phyloP scores from a whole-genome alignment of 2,888 invertebrate species.

The Helleia helle region DNA sequence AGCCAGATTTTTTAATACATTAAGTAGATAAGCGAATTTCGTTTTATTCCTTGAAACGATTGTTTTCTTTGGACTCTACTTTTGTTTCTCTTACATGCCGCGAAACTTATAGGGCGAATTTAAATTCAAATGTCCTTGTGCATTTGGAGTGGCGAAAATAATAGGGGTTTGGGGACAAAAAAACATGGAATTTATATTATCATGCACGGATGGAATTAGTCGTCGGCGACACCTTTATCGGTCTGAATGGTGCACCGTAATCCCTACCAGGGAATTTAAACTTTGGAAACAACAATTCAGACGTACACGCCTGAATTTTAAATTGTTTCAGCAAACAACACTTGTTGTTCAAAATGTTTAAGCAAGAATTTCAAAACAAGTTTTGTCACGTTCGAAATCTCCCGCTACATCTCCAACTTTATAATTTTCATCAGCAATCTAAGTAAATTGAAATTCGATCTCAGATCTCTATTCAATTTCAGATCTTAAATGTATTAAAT shows the following conservation, averaged over 20 bases:
- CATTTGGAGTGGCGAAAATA: not conserved
- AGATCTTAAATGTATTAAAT: conserved; percentile 4
- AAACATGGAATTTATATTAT: not conserved
- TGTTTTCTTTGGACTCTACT: not conserved
- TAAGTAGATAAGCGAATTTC: conserved; percentile 19
- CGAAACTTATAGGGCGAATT: not conserved
- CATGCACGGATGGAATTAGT: conserved; percentile 7
- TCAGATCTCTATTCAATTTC: not conserved
- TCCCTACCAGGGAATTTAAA: conserved; percentile 9
- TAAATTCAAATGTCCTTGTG: not conserved
- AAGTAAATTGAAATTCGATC: conserved; percentile 9
- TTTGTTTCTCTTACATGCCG: not conserved
- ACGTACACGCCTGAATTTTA: conserved; percentile 9
- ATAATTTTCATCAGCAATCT: conserved; percentile 8
- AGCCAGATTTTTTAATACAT: conserved; percentile 25
- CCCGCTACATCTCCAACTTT: conserved; percentile 3
- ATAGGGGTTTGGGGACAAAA: no score
- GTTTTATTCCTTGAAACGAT: conserved; percentile 11
- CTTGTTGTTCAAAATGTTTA: conserved; percentile 9
- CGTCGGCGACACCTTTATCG: conserved; percentile 5
- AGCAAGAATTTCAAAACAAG: conserved; percentile 9
- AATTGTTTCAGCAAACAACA: conserved; percentile 8
- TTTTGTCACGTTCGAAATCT: conserved; percentile 9
- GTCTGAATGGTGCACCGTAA: conserved; percentile 5
- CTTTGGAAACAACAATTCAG: conserved; percentile 8